Base-by-base conservation (phyloP, 2,113 vertebrate species). In the Dasypus novemcinctus region DNA sequence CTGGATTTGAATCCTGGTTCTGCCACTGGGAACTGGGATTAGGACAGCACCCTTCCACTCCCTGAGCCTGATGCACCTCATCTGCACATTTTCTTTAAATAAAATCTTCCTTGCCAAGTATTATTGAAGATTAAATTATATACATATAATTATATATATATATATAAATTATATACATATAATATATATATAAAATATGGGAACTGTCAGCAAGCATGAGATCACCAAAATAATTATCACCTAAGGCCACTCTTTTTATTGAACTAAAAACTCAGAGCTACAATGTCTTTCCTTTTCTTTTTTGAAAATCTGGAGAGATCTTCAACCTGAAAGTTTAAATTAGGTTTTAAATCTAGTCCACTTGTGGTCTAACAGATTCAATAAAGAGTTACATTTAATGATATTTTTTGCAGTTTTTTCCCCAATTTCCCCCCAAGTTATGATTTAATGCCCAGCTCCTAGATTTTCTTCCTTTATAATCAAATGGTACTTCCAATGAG, bases 401-500 rank as follows among this genome's bases (percentile, higher is more conserved):
- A 20, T 49, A 69, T 46, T 41, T 66, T 74, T 43, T 41, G 54
- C 64, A 5, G 9, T 57, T 90, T 17, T 68, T 21, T 59, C 74
- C 21, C 33, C 54, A 94, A 20, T 13, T 91, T 84, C 52, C 23
- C 18, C 68, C 31, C 20, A 83, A 82, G 43, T 83, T 90, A 78
- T 82, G 36, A 90, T 54, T 57, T 33, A 59, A 95, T 86, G 49
- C 33, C 27, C 64, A 80, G 12, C 13, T 80, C 84, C 52, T 54
- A 64, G 36, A 59, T 71, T 86, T 66, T 64, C 41, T 89, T 89
- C 15, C 49, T 91, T 95, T 92, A 46, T 74, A 68, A 43, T 78
- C 64, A 93, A 92, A 96, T 79, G 38, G 78, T 82, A 27, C 66
- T 79, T 90, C 84, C 29, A 84, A n/a, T 57, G 17, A 41, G 52